These are phyloP conservation scores for Eptatretus atami DNA, from an alignment of 2,797 vertebrate genomes.

Conservation along the genomic window DNA sequence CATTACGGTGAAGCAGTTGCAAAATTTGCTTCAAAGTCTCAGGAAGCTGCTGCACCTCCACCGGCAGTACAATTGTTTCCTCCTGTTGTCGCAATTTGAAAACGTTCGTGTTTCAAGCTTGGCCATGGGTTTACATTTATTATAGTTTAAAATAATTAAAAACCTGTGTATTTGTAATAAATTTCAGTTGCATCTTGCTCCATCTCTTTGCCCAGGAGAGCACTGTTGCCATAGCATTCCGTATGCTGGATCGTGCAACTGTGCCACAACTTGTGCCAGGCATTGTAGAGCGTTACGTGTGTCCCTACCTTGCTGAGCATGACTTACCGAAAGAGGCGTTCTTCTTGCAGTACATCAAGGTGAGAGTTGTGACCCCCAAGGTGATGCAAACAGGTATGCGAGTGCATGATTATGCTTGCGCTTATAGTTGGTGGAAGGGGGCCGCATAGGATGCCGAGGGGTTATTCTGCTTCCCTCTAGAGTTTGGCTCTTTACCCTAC, in stretches of 20 bases:
- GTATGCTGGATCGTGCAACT: conserved; percentile 63
- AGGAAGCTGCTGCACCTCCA: conserved; percentile 35
- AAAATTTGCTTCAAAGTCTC: conserved; percentile 31
- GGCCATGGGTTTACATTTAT: background rate
- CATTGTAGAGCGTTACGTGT: conserved; percentile 29
- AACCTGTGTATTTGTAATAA: background rate
- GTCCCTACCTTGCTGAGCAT: conserved; percentile 39
- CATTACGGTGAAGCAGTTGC: conserved; percentile 19
- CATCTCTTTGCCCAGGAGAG: conserved; percentile 23
- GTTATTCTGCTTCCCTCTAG: too few relatives aligned
- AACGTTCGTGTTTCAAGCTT: conserved; percentile 22
- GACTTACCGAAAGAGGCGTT: conserved; percentile 38
- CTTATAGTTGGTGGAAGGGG: too few relatives aligned
- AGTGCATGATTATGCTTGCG: too few relatives aligned
- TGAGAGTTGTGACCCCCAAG: conserved; percentile 12
- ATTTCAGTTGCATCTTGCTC: background rate
- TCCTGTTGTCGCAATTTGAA: conserved; percentile 57
- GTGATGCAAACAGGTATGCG: too few relatives aligned
- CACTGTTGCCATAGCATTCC: conserved; percentile 39
- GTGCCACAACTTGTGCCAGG: conserved; percentile 51
- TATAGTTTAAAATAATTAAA: background rate
- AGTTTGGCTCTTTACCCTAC: too few relatives aligned
- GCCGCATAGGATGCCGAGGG: background rate
- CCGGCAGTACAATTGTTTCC: conserved; percentile 43
- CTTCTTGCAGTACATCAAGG: conserved; percentile 65